phyloP scores from a whole-genome alignment of 2,113 vertebrate species.

The Panthera tigris region DNA sequence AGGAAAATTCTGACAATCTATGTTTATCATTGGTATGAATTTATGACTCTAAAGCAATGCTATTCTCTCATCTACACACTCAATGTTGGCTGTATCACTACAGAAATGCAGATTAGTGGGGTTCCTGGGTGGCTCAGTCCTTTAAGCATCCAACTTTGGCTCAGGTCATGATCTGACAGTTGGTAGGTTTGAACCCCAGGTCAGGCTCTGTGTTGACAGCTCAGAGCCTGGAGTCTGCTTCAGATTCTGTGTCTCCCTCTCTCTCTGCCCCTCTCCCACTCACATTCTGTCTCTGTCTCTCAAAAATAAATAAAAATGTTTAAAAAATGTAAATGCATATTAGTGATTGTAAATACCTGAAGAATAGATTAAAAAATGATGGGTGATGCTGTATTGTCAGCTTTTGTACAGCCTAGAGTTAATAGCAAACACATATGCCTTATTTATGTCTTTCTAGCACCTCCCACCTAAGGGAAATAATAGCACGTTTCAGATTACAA shows the following conservation, averaged over 20 bases:
- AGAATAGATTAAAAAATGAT: slow-evolving; percentile 47
- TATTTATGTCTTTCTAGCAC: neutral
- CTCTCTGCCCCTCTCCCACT: too few relatives aligned
- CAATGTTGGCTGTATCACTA: neutral
- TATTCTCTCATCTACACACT: neutral
- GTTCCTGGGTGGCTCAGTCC: too few relatives aligned
- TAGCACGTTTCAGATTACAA: neutral
- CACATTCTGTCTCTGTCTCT: too few relatives aligned
- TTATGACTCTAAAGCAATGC: neutral
- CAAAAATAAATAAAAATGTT: too few relatives aligned
- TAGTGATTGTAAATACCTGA: slow-evolving; percentile 50
- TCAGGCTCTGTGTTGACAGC: too few relatives aligned
- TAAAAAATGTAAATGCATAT: neutral
- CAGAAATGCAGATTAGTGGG: neutral
- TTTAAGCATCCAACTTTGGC: too few relatives aligned
- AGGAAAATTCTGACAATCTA: neutral
- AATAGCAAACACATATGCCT: neutral
- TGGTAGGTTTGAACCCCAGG: too few relatives aligned
- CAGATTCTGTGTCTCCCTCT: too few relatives aligned
- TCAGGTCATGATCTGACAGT: too few relatives aligned
- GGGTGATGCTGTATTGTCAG: neutral
- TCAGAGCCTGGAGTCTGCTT: too few relatives aligned
- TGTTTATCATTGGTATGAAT: neutral
- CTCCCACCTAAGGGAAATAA: neutral
- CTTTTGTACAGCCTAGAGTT: neutral